These are phyloP conservation scores for Lycodopsis pacificus DNA, from an alignment of 2,797 vertebrate species.

Conservation along the genomic window DNA sequence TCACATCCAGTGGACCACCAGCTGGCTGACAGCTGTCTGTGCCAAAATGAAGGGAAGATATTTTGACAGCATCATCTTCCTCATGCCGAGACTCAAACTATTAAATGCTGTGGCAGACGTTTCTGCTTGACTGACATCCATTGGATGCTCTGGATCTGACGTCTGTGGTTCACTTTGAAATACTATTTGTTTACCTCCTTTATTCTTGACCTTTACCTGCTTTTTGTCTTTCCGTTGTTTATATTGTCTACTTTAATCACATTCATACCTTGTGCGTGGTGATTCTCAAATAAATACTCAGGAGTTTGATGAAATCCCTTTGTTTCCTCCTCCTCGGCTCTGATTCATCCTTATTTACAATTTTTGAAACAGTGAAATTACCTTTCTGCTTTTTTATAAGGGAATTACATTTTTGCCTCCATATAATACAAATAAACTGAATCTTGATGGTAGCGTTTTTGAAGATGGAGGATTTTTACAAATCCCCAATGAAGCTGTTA, in stretches of 20 bases:
- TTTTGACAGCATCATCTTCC: conserved; percentile 78
- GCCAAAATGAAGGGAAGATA: conserved; percentile 65
- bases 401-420: not conserved
- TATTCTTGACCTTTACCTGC: conserved; percentile 3
- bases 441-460: not conserved
- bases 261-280: conserved; percentile 22
- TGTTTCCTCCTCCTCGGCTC: conserved; percentile 4
- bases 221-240: conserved; percentile 21
- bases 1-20: conserved; percentile 65
- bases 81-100: conserved; percentile 72
- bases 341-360: conserved; percentile 4
- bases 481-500: conserved; percentile 8
- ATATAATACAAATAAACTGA: conserved; percentile 1
- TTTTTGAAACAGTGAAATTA: not conserved
- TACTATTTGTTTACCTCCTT: conserved; percentile 37
- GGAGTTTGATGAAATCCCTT: conserved; percentile 24
- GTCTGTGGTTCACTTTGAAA: conserved; percentile 48
- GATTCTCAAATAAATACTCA: conserved; percentile 25
- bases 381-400: not conserved
- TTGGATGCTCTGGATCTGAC: conserved; percentile 38
- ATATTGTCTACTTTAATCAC: conserved; percentile 45
- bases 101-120: conserved; percentile 64
- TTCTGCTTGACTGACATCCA: conserved; percentile 68
- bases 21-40: conserved; percentile 77
- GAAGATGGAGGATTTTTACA: not conserved